phyloP scores from a whole-genome alignment of 1,140 invertebrate genomes.

The Pachyrhynchus sulphureomaculatus region DNA sequence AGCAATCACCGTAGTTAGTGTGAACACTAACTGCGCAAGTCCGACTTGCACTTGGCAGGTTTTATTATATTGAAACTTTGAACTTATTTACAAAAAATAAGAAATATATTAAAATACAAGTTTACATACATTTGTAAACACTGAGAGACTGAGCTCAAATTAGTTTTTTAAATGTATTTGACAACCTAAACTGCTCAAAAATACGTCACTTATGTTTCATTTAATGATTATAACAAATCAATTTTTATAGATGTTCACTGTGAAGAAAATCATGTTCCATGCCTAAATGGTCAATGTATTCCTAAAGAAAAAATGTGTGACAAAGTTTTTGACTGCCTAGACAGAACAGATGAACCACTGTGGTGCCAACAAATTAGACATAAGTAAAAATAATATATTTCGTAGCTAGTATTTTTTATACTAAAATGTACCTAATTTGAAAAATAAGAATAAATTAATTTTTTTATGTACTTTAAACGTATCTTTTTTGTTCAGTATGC shows the following conservation, averaged over 20 bases:
- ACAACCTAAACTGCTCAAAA: no score
- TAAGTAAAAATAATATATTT: slow-evolving; percentile 2
- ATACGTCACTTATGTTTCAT: no score
- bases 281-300: slow-evolving; percentile 64
- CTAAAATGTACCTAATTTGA: neutral
- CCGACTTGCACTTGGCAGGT: no score
- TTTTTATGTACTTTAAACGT: no score
- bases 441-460: neutral
- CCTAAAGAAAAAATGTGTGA: slow-evolving; percentile 63
- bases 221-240: neutral
- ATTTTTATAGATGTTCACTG: slow-evolving; percentile 35
- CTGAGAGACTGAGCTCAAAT: no score
- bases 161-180: no score
- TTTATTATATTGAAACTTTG: no score
- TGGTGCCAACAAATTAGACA: slow-evolving; percentile 53
- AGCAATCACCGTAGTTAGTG: no score
- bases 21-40: no score
- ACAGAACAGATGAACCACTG: slow-evolving; percentile 65
- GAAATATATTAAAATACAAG: neutral
- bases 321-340: slow-evolving; percentile 61
- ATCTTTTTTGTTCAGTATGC: no score
- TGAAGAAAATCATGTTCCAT: slow-evolving; percentile 56
- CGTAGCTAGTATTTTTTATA: neutral
- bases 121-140: neutral
- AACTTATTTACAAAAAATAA: no score